phyloP scores from a whole-genome alignment of 1,140 invertebrate species.

The Euwallacea similis region DNA sequence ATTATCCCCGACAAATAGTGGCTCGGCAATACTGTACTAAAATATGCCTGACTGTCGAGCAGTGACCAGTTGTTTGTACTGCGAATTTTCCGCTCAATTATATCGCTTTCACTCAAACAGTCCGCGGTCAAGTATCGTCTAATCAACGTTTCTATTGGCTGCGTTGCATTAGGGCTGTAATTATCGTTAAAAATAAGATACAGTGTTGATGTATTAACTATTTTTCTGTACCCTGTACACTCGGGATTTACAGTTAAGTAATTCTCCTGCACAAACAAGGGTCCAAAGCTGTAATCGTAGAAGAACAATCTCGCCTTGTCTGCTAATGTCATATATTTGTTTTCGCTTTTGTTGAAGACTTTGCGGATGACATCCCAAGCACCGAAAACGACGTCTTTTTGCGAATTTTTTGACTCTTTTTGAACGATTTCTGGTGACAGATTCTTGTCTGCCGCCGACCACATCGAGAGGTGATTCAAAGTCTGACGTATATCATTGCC shows the following conservation, averaged over 20 bases:
- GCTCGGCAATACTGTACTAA: slow-evolving; percentile 88
- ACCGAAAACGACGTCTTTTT: slow-evolving; percentile 87
- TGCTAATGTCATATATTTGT: slow-evolving; percentile 77
- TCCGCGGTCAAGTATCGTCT: slow-evolving; percentile 79
- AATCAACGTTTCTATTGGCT: slow-evolving; percentile 63
- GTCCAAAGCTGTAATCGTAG: slow-evolving; percentile 92
- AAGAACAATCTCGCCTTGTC: slow-evolving; percentile 95
- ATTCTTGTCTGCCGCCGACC: slow-evolving; percentile 63
- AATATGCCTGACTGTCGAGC: slow-evolving; percentile 90
- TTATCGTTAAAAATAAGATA: slow-evolving; percentile 11
- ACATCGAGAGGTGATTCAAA: slow-evolving; percentile 83
- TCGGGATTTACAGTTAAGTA: slow-evolving; percentile 76
- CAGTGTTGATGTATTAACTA: not conserved
- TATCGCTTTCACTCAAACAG: slow-evolving; percentile 82
- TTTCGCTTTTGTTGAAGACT: slow-evolving; percentile 84
- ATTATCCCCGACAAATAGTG: slow-evolving; percentile 76
- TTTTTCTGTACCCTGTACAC: slow-evolving; percentile 22
- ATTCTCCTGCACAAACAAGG: slow-evolving; percentile 98
- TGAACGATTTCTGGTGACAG: slow-evolving; percentile 57
- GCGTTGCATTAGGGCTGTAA: slow-evolving; percentile 17
- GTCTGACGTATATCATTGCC: slow-evolving; percentile 94
- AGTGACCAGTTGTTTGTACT: slow-evolving; percentile 81
- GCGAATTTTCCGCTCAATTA: slow-evolving; percentile 82
- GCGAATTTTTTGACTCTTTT: slow-evolving; percentile 60
- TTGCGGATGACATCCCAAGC: slow-evolving; percentile 93